Percentiles rank a stretch among this genome's conserved stretches.
Evolutionary conservation across 2,113 vertebrate genomes (phyloP).

Genomic region (Rana temporaria): DNA sequence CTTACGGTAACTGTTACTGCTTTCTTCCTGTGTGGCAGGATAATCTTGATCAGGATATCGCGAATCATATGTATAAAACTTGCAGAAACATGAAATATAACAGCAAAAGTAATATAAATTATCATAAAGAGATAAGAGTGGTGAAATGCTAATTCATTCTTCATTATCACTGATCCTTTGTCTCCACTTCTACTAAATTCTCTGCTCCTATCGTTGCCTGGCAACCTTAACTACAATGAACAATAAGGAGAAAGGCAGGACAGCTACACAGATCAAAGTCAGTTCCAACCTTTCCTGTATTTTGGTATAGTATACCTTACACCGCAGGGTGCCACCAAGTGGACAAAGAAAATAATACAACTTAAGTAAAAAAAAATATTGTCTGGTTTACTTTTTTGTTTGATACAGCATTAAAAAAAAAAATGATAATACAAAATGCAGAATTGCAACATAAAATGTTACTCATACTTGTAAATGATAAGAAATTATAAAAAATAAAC

Average conservation of each 20-base stretch:
- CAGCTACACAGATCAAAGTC: slow-evolving; percentile 30
- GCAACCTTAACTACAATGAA: slow-evolving; percentile 34
- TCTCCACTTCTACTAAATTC: slow-evolving; percentile 33
- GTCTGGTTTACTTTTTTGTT: too few species aligned
- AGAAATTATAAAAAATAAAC: too few species aligned
- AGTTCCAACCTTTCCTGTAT: slow-evolving; percentile 12
- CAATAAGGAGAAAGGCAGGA: slow-evolving; percentile 7
- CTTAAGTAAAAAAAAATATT: too few species aligned
- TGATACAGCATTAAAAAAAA: too few species aligned
- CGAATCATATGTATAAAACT: background rate
- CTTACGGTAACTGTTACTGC: background rate
- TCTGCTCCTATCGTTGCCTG: slow-evolving; percentile 37
- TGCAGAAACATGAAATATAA: background rate
- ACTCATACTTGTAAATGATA: too few species aligned
- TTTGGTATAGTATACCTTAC: background rate
- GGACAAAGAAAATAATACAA: background rate
- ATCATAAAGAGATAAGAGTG: background rate
- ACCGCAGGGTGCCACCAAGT: slow-evolving; percentile 31
- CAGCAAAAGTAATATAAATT: background rate
- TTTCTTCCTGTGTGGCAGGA: background rate
- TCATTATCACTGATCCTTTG: slow-evolving; percentile 28
- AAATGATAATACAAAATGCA: too few species aligned
- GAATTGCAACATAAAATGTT: too few species aligned
- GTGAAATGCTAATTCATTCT: slow-evolving; percentile 18
- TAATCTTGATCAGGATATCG: background rate